phyloP scores from a whole-genome alignment of 2,797 vertebrate species.

The Myripristis jacobus region DNA sequence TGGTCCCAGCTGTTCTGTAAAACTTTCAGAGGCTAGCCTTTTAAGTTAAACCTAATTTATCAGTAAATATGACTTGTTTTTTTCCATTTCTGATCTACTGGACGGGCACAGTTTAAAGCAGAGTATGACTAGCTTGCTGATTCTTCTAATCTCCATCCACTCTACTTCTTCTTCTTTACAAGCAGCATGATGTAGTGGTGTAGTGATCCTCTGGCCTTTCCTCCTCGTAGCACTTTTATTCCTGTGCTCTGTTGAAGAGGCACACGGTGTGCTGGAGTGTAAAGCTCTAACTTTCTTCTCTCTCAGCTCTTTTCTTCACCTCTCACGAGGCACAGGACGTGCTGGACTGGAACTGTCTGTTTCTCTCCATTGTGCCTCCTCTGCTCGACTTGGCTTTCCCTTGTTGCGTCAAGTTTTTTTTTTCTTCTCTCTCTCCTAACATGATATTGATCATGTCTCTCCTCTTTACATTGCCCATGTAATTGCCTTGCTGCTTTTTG shows the following conservation, averaged over 20 bases:
- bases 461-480: not conserved
- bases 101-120: too few species aligned
- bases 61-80: too few species aligned
- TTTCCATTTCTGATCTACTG: too few species aligned
- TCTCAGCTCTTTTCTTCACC: not conserved
- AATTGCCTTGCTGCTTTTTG: too few species aligned
- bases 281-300: not conserved
- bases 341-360: not conserved
- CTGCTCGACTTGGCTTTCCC: not conserved
- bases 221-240: not conserved
- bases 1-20: too few species aligned
- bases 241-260: conserved; percentile 3
- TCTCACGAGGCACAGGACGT: not conserved
- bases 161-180: not conserved
- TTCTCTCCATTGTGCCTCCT: not conserved
- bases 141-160: too few species aligned
- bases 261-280: not conserved
- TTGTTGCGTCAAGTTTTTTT: not conserved
- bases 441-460: not conserved
- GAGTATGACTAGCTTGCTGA: too few species aligned
- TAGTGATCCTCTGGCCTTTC: not conserved
- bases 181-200: not conserved
- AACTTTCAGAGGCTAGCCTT: too few species aligned
- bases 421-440: not conserved
- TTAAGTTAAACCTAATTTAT: too few species aligned